phyloP scores from a whole-genome alignment of 2,888 invertebrate genomes.

The Eustalomyia histrio region DNA sequence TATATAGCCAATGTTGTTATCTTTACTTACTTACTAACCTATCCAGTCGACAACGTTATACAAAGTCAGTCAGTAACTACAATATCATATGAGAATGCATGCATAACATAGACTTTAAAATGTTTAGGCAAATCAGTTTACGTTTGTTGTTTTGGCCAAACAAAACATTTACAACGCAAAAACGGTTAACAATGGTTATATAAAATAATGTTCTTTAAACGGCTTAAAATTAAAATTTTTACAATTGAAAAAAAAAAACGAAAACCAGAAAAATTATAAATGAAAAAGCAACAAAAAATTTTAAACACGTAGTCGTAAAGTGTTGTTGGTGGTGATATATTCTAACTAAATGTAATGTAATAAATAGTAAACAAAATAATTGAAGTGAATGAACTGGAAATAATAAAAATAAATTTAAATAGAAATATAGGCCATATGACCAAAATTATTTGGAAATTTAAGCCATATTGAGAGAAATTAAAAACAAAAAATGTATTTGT shows the following conservation, averaged over 20 bases:
- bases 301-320: background rate
- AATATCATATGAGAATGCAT: background rate
- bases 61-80: background rate
- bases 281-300: conserved; percentile 5
- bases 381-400: conserved; percentile 53
- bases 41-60: background rate
- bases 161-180: conserved; percentile 53
- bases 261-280: conserved; percentile 5
- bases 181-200: conserved; percentile 25
- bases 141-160: conserved; percentile 68
- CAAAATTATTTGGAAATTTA: conserved; percentile 2
- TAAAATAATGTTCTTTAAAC: background rate
- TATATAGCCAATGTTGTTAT: background rate
- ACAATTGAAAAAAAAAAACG: background rate
- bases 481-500: background rate
- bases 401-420: conserved; percentile 29
- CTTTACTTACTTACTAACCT: background rate
- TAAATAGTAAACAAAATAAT: conserved; percentile 17
- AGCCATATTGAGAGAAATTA: background rate
- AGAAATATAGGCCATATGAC: conserved; percentile 20
- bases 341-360: background rate
- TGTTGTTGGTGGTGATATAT: conserved; percentile 1
- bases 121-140: conserved; percentile 66
- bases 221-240: conserved; percentile 16
- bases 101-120: conserved; percentile 4